phyloP scores from a whole-genome alignment of 2,888 invertebrate species.

The Neoitamus cyanurus region DNA sequence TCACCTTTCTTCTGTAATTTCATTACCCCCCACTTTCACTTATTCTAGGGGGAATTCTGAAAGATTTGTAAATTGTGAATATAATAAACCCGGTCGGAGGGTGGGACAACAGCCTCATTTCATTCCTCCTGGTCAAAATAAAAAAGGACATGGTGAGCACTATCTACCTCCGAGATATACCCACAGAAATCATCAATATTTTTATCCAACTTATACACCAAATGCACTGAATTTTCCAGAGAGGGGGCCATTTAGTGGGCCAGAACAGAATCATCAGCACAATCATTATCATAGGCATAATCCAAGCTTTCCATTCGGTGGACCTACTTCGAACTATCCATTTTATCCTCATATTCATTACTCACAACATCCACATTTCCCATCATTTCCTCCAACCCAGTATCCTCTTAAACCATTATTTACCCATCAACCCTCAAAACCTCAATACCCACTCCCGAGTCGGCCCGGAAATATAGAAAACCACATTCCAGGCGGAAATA shows the following conservation, averaged over 20 bases:
- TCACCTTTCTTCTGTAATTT: not conserved
- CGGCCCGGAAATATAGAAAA: not conserved
- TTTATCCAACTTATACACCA: not conserved
- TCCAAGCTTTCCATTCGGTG: not conserved
- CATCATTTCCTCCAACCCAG: not conserved
- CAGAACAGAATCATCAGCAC: not conserved
- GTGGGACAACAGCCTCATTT: not conserved
- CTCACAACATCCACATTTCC: not conserved
- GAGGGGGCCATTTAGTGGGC: not conserved
- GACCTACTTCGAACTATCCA: not conserved
- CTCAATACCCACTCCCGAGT: not conserved
- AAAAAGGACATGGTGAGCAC: not conserved
- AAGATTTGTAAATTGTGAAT: not conserved
- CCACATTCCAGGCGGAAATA: slow-evolving; percentile 7
- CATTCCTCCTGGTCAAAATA: not conserved
- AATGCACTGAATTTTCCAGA: not conserved
- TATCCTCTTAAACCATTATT: not conserved
- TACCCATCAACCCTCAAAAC: not conserved
- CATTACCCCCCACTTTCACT: slow-evolving; percentile 8
- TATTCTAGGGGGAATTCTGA: not conserved
- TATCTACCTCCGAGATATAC: not conserved
- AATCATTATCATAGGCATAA: not conserved
- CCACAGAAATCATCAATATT: not conserved
- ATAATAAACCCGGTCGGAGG: not conserved
- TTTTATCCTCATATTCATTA: not conserved